phyloP scores from a whole-genome alignment of 2,797 vertebrate genomes.

The Pseudopleuronectes americanus region DNA sequence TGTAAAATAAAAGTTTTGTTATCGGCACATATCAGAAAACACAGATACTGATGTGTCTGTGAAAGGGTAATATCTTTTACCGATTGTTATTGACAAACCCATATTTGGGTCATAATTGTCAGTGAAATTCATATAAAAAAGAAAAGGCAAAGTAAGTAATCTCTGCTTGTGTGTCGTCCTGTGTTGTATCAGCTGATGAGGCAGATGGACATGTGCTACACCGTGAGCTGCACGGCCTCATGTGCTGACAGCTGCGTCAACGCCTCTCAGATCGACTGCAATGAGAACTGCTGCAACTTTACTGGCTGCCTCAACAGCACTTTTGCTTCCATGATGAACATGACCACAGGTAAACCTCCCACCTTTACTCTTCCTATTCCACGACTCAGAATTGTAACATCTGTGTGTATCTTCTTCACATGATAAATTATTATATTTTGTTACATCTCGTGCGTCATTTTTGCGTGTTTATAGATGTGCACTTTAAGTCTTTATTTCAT shows the following conservation, averaged over 20 bases:
- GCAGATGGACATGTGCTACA: constrained; percentile 64
- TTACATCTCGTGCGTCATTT: too few species aligned
- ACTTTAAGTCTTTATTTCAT: neutral
- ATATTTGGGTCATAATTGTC: too few species aligned
- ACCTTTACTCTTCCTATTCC: neutral
- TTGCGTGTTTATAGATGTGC: too few species aligned
- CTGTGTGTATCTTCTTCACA: neutral
- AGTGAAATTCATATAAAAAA: too few species aligned
- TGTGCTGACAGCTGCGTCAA: constrained; percentile 70
- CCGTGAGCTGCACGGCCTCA: constrained; percentile 67
- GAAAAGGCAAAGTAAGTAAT: too few species aligned
- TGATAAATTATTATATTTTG: neutral
- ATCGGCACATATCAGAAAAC: too few species aligned
- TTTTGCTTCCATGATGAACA: constrained; percentile 65
- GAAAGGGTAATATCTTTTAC: too few species aligned
- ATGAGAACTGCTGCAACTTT: constrained; percentile 77
- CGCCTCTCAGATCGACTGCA: constrained; percentile 61
- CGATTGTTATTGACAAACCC: too few species aligned
- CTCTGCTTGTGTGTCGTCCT: constrained; percentile 35
- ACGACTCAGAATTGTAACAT: neutral
- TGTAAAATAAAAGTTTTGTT: too few species aligned
- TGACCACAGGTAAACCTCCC: constrained; percentile 66
- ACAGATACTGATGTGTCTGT: too few species aligned
- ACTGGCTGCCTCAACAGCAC: constrained; percentile 78
- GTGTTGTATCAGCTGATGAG: constrained; percentile 74